Conservation (phyloP, 1,140 invertebrate species). For the Tenebrio molitor region DNA sequence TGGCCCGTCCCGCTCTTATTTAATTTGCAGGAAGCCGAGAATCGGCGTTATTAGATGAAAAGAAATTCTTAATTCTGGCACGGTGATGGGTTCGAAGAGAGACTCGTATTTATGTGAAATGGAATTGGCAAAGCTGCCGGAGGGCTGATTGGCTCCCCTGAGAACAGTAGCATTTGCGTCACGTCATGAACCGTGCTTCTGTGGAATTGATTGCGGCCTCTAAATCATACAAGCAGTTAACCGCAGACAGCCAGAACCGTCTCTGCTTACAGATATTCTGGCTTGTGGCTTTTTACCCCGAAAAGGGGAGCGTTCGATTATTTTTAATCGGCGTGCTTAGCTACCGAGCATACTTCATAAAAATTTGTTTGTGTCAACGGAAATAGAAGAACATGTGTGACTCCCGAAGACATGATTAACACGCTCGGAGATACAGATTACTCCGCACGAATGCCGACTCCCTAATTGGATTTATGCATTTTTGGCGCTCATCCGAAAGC, state of each 20-base stretch:
- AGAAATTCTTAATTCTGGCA: slow-evolving; percentile 46
- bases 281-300: slow-evolving; percentile 9
- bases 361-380: too few species aligned
- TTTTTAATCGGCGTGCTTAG: too few species aligned
- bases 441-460: too few species aligned
- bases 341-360: too few species aligned
- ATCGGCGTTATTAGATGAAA: slow-evolving; percentile 7
- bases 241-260: slow-evolving; percentile 56
- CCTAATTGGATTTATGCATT: too few species aligned
- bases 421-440: too few species aligned
- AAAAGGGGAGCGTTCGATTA: neutral
- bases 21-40: slow-evolving; percentile 10
- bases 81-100: slow-evolving; percentile 2
- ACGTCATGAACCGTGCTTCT: slow-evolving; percentile 58
- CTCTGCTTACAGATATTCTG: slow-evolving; percentile 48
- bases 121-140: slow-evolving; percentile 48
- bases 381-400: too few species aligned
- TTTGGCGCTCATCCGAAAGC: too few species aligned
- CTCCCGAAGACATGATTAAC: too few species aligned
- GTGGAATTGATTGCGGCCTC: slow-evolving; percentile 60
- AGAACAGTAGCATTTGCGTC: slow-evolving; percentile 63
- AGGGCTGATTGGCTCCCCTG: slow-evolving; percentile 60
- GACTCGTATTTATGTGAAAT: slow-evolving; percentile 48
- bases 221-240: slow-evolving; percentile 63
- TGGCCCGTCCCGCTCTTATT: slow-evolving; percentile 18